Base-by-base conservation (phyloP, 2,113 vertebrate species). In the Hydrolagus affinis region DNA sequence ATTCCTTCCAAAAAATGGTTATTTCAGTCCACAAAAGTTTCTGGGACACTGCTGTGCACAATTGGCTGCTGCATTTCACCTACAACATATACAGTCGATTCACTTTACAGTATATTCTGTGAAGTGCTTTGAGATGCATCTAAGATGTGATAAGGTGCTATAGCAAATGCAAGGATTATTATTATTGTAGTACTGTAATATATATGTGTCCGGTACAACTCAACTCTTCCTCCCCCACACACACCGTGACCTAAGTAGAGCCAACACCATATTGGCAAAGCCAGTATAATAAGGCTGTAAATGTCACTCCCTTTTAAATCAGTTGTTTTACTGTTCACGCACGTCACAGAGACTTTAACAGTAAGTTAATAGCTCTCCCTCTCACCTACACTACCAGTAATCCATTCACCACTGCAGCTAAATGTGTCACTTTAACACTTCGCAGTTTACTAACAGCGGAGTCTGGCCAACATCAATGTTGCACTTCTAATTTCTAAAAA, bases 381-480 rank as follows among this genome's bases (percentile, higher is more conserved):
- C 17, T 6, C 25, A 62, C 25, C 23, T 15, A 28, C n/a, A 80
- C 60, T 62, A 28, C 28, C 44, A 44, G 12, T 57, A 80, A 17
- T 28, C 59, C 23, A 30, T 64, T 80, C 25, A 80, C 62, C 62
- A 23, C 15, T 60, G 57, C 28, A 64, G 1, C 12, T 44, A 28
- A 64, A 80, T 28, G 14, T 17, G 23, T 17, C 59, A 64, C 23
- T 62, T 80, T 80, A 80, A 28, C 14, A 80, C 1, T 80, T 62
- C 59, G 28, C 14, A 2, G 3, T 64, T 62, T 62, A 62, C 59
- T 15, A 28, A 80, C 9, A 80, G 57, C 14, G 21, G 56, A 77
- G 74, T 77, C 56, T 77, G 74, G 23, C 59, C 74, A 77, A 80
- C 28, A 44, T 80, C 76, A 64, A 80, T 15, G 59, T 80, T 44